phyloP scores from a whole-genome alignment of 2,113 vertebrate species.

The Plectropomus leopardus region DNA sequence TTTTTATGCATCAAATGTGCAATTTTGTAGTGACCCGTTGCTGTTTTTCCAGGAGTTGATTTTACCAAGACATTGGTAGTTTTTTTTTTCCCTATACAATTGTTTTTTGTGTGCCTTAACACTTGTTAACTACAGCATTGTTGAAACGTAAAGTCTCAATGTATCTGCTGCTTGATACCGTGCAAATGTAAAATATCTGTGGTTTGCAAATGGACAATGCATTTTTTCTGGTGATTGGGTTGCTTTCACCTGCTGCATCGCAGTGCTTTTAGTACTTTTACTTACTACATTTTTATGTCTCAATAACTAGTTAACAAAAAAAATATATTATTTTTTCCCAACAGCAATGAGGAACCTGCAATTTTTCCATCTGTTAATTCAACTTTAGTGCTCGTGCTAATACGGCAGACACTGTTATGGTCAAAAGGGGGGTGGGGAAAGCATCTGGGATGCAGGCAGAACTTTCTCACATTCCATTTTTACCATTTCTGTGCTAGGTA shows the following conservation, averaged over 20 bases:
- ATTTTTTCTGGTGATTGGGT: too few species aligned
- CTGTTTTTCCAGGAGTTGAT: too few species aligned
- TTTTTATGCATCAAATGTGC: too few species aligned
- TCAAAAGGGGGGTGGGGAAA: not conserved
- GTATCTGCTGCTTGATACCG: too few species aligned
- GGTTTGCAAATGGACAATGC: too few species aligned
- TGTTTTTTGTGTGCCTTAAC: too few species aligned
- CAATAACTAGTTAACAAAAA: not conserved
- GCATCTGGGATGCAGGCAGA: not conserved
- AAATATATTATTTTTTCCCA: not conserved
- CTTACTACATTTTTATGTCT: not conserved
- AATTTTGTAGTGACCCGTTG: too few species aligned
- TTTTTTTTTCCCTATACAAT: too few species aligned
- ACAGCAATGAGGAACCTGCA: not conserved
- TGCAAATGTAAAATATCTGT: too few species aligned
- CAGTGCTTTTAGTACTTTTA: not conserved
- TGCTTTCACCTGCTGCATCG: not conserved
- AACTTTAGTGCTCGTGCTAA: not conserved
- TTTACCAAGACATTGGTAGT: too few species aligned
- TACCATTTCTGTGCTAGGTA: constrained; percentile 12
- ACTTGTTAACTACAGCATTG: too few species aligned
- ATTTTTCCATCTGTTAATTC: not conserved
- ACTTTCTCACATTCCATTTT: constrained; percentile 32
- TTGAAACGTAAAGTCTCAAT: too few species aligned
- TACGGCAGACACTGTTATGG: not conserved